Evolutionary conservation across 1,140 invertebrate genomes (phyloP).

Genomic region (Conus ventricosus): DNA sequence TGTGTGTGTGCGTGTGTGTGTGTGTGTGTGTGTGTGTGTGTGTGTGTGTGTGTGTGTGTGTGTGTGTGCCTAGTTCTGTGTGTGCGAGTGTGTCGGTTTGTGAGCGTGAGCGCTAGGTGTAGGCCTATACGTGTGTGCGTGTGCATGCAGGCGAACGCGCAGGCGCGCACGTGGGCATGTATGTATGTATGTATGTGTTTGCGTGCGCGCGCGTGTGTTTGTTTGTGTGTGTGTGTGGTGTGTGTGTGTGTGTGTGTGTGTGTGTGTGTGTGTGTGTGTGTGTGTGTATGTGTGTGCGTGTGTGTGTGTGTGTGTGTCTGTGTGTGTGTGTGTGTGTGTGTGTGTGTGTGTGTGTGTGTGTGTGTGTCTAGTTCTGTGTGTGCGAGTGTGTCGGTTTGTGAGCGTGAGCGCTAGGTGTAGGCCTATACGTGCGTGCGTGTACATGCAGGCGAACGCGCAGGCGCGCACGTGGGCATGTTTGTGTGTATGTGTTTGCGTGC

Average conservation of each 20-base stretch:
- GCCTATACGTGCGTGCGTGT: neutral
- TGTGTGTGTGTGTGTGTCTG: too few relatives aligned
- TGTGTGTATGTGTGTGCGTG: constrained; percentile 1
- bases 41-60: too few relatives aligned
- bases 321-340: too few relatives aligned
- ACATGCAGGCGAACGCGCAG: neutral
- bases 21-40: too few relatives aligned
- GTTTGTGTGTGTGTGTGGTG: too few relatives aligned
- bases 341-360: constrained; percentile 12
- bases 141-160: neutral
- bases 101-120: too few relatives aligned
- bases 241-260: neutral
- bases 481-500: neutral
- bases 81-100: too few relatives aligned
- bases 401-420: neutral
- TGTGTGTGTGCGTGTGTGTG: neutral
- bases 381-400: neutral
- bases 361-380: neutral
- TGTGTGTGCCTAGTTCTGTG: too few relatives aligned
- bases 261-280: constrained; percentile 2
- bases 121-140: neutral
- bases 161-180: too few relatives aligned
- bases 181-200: neutral
- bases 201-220: neutral
- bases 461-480: neutral